Evolutionary conservation across 2,113 vertebrate genomes (phyloP).

Genomic region (Lagenorhynchus albirostris): DNA sequence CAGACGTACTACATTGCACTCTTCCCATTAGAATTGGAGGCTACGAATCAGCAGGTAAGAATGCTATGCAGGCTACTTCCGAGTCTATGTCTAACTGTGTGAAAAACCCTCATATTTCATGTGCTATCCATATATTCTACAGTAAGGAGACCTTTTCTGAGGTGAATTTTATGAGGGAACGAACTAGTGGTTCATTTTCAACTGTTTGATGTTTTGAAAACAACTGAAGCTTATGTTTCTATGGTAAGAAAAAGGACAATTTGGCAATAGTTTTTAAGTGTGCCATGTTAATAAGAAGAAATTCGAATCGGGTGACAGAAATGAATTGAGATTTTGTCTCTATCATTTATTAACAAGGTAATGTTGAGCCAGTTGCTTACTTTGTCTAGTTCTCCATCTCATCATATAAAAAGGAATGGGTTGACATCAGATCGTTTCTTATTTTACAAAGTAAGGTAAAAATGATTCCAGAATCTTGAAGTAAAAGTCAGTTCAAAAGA

Average conservation of each 20-base stretch:
- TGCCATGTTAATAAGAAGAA: neutral
- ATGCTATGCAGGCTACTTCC: neutral
- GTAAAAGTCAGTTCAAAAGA: neutral
- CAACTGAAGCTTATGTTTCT: neutral
- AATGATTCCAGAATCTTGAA: neutral
- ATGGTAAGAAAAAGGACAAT: neutral
- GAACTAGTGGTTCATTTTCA: neutral
- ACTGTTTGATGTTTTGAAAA: neutral
- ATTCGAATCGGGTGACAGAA: neutral
- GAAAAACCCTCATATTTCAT: conserved; percentile 36
- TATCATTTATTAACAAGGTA: neutral
- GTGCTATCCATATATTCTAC: neutral
- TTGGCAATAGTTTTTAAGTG: neutral
- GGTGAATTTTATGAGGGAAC: neutral
- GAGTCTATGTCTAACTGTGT: conserved; percentile 55
- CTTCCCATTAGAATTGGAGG: conserved; percentile 33
- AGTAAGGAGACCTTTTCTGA: neutral
- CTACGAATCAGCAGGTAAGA: conserved; percentile 43
- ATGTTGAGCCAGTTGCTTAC: neutral
- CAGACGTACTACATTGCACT: neutral
- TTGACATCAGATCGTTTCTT: neutral
- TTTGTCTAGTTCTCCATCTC: neutral
- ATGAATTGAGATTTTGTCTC: neutral
- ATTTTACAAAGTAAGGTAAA: neutral
- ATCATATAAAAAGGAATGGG: neutral